Evolutionary conservation across 2,113 vertebrate species (phyloP).

Genomic region (Alethe castanea): DNA sequence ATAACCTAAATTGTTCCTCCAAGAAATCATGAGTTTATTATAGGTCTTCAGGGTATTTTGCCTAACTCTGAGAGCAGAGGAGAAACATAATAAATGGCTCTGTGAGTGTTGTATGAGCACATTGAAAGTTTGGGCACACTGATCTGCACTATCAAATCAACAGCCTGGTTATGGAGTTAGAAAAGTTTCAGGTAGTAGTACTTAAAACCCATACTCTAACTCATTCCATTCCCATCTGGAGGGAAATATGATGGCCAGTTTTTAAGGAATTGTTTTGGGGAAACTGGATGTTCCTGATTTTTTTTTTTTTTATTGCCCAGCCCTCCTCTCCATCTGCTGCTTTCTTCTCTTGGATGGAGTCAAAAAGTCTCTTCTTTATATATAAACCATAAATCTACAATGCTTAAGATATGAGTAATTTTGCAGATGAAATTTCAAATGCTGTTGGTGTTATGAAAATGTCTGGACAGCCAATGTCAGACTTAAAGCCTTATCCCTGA

Average conservation of each 20-base stretch:
- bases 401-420: constrained; percentile 10
- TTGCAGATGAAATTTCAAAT: constrained; percentile 44
- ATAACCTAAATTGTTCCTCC: constrained; percentile 60
- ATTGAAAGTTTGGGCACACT: background rate
- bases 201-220: background rate
- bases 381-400: background rate
- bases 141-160: background rate
- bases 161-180: background rate
- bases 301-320: background rate
- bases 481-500: constrained; percentile 44
- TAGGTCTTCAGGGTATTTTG: constrained; percentile 51
- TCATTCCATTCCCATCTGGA: background rate
- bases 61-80: constrained; percentile 19
- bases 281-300: background rate
- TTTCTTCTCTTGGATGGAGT: constrained; percentile 32
- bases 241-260: background rate
- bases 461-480: constrained; percentile 60
- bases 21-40: constrained; percentile 60
- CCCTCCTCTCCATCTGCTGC: constrained; percentile 37
- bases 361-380: constrained; percentile 40
- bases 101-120: background rate
- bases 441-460: constrained; percentile 39
- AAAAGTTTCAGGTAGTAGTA: background rate
- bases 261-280: background rate
- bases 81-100: constrained; percentile 27